Base-by-base conservation (phyloP, 2,113 vertebrate species). In the Burhinus oedicnemus region DNA sequence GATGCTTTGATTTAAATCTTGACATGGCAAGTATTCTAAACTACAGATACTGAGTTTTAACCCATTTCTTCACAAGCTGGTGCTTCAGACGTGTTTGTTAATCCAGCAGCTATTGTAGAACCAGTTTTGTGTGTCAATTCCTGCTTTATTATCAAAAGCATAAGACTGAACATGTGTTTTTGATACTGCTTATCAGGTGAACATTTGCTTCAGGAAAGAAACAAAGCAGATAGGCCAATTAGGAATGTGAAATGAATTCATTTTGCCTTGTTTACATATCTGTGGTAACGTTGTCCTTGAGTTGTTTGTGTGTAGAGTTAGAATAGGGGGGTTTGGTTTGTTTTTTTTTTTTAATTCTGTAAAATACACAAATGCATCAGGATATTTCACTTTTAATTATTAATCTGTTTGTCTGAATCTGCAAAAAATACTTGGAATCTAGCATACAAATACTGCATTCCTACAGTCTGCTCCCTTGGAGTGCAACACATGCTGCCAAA, bases 401-500 rank as follows among this genome's bases (percentile, higher is more conserved):
- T 93, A 91, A 60, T 93, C 88, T 90, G 47, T 91, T 88, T 70
- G 20, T 89, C 36, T 45, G 22, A 66, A 60, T 38, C 58, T 90
- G 77, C 65, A 82, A 45, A 87, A 96, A 76, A 47, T 4, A n/a
- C 77, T 55, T 92, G 75, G 88, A 44, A 64, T 77, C 25, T 78
- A 77, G 65, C 65, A 32, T 82, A 21, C 54, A 55, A 22, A 62
- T 94, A 15, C 42, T 74, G 60, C 74, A 70, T 74, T 94, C 80
- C 54, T 87, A 14, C 51, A 29, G 1, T 84, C 61, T 61, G 6
- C 76, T 96, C 70, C 62, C 80, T 88, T 55, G 87, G 87, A 84
- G 85, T 83, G 44, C 61, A 72, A 49, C 65, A 76, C 44, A 9
- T 44, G 61, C 96, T 96, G 93, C 91, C 83, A 88, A 87, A 65